Conservation (phyloP, 1,140 invertebrate species). For the Camponotus floridanus region DNA sequence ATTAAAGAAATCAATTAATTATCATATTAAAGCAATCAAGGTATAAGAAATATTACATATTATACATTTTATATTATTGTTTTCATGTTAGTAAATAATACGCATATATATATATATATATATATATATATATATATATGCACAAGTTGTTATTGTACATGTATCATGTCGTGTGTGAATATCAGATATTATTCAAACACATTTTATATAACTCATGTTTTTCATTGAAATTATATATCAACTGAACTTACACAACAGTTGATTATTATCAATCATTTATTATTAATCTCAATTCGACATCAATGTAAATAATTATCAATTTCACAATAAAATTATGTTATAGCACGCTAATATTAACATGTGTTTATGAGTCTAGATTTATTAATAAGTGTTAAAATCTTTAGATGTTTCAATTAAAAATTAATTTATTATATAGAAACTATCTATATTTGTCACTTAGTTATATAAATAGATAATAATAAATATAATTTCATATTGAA, state of each 20-base stretch:
- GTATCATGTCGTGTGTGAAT: background rate
- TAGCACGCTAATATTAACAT: background rate
- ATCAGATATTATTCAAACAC: background rate
- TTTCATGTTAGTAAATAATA: background rate
- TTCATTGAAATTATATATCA: background rate
- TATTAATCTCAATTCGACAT: conserved; percentile 18
- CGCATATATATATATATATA: background rate
- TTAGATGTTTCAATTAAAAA: background rate
- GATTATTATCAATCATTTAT: conserved; percentile 28
- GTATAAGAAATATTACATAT: conserved; percentile 1
- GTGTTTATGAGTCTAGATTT: background rate
- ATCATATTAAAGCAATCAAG: background rate
- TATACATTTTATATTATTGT: background rate
- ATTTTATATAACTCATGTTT: conserved; percentile 30
- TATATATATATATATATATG: background rate
- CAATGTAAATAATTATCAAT: conserved; percentile 6
- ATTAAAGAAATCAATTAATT: background rate
- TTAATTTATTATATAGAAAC: background rate
- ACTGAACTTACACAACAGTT: background rate
- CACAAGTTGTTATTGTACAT: background rate
- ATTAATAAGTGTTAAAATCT: background rate
- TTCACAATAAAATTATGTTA: background rate
- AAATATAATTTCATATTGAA: too few species aligned
- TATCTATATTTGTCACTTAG: background rate
- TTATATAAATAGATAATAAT: background rate